Percentiles rank a stretch among this genome's conserved stretches.
phyloP scores from a whole-genome alignment of 2,113 vertebrate genomes.

The Actinemys pallida region DNA sequence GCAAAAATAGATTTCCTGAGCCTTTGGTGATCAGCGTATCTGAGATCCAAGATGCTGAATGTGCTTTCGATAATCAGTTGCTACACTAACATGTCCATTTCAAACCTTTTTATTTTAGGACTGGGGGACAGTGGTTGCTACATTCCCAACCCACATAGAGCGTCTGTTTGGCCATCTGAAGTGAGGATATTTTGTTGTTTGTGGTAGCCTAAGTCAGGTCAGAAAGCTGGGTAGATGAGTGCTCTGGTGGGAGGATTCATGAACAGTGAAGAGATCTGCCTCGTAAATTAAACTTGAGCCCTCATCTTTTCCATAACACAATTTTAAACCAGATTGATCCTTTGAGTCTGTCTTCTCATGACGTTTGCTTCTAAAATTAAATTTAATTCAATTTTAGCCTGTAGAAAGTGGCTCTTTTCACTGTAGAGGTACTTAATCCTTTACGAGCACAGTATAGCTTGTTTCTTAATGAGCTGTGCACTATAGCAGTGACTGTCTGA shows the following conservation, averaged over 20 bases:
- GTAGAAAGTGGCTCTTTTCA: not conserved
- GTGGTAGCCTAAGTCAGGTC: not conserved
- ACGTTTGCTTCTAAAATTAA: not conserved
- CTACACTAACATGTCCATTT: not conserved
- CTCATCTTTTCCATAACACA: rapidly evolving
- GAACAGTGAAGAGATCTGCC: not conserved
- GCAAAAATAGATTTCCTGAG: not conserved
- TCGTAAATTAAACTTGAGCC: rapidly evolving
- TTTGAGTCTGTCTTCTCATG: not conserved
- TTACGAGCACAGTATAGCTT: not conserved
- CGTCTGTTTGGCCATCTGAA: not conserved
- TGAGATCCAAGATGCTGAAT: not conserved
- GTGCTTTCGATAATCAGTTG: not conserved
- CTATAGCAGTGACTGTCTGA: not conserved
- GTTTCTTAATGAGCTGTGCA: not conserved
- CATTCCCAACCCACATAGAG: not conserved
- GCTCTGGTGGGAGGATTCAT: rapidly evolving
- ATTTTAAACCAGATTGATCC: not conserved
- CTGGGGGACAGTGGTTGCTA: not conserved
- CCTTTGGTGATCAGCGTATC: not conserved
- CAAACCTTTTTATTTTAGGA: not conserved
- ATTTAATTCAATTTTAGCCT: not conserved
- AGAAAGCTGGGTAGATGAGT: rapidly evolving
- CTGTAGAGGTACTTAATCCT: not conserved
- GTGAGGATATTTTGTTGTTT: not conserved